Percentiles rank a stretch among this genome's conserved stretches.
Conservation (phyloP, 1,140 invertebrate species). For the Drosophila subobscura region DNA sequence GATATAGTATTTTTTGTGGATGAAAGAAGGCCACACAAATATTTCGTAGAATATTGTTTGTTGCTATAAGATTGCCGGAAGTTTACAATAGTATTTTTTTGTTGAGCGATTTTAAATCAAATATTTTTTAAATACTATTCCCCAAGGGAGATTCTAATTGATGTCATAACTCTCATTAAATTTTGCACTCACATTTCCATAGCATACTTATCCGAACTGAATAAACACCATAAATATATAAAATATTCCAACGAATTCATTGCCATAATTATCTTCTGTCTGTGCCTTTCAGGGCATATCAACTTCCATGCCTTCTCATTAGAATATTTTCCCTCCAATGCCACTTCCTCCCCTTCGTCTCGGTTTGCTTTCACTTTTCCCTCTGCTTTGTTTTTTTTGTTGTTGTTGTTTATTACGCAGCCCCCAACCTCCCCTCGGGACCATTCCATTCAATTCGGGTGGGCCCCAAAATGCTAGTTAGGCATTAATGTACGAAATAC, state of each 20-base stretch:
- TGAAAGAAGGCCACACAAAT: neutral
- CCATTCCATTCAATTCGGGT: conserved; percentile 36
- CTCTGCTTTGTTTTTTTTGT: conserved; percentile 21
- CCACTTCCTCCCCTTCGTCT: neutral
- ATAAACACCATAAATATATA: too few species aligned
- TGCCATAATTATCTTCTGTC: conserved; percentile 33
- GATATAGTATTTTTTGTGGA: neutral
- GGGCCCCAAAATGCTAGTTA: conserved; percentile 53
- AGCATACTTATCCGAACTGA: conserved; percentile 43
- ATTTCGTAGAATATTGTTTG: neutral
- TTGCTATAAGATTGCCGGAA: neutral
- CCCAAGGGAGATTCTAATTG: too few species aligned
- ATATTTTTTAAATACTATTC: too few species aligned
- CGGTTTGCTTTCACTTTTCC: conserved; percentile 21
- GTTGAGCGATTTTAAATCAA: too few species aligned
- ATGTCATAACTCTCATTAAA: too few species aligned
- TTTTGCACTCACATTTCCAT: conserved; percentile 3
- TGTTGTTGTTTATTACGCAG: conserved; percentile 59
- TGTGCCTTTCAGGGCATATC: conserved; percentile 42
- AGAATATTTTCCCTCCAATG: too few species aligned
- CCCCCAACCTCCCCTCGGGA: conserved; percentile 14
- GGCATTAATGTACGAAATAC: conserved; percentile 66
- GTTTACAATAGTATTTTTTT: neutral
- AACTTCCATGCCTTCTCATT: conserved; percentile 9
- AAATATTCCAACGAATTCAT: too few species aligned